Base-by-base conservation (phyloP, 2,888 invertebrate species). In the Schrankia costaestrigalis region DNA sequence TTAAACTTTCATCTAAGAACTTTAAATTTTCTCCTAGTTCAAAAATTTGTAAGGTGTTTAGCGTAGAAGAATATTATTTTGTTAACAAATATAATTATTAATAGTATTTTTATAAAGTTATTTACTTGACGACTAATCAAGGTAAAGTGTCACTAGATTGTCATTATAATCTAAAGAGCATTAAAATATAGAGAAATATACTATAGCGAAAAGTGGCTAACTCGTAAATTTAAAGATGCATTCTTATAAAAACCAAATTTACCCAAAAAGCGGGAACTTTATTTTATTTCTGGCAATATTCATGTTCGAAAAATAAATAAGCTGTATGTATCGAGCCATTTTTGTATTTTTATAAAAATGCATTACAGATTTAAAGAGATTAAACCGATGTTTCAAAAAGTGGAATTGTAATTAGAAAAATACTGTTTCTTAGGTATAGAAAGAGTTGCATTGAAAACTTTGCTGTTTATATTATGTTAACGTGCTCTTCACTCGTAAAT, bases 21-120 rank as follows among this genome's bases (percentile, higher is more conserved):
- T 71, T 78, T 75, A 62, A 70, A 68, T 59, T 69, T 70, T 71
- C 54, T 59, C 46, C 71, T 74, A 73, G 57, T 75, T 78, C 55
- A 72, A 75, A 78, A 79, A 77, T 74, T 81, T 78, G 74, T 81
- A 72, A 79, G 71, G 70, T 75, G 73, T 77, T 76, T 81, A 85
- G 82, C 80, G 75, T 86, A 85, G 86, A 86, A 86, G 86, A 86
- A 86, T 85, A 86, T 65, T 77, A 73, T 70, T 80, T 77, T 74
- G 62, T 74, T 78, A 80, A 81, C 74, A 79, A 77, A 78, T 81
- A 73, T 78, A 75, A 65, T 68, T 77, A 74, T 69, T 68, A 45
- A 37, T 50, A 57, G 51, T 59, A 50, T 65, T 66, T 65, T 69
- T 62, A 71, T 69, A 72, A 71, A 78, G 64, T 66, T 67, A 70